Evolutionary conservation across 2,888 invertebrate species (phyloP), one percentile per base, ranked within the genome.

Genomic region (Eupithecia insigniata): DNA sequence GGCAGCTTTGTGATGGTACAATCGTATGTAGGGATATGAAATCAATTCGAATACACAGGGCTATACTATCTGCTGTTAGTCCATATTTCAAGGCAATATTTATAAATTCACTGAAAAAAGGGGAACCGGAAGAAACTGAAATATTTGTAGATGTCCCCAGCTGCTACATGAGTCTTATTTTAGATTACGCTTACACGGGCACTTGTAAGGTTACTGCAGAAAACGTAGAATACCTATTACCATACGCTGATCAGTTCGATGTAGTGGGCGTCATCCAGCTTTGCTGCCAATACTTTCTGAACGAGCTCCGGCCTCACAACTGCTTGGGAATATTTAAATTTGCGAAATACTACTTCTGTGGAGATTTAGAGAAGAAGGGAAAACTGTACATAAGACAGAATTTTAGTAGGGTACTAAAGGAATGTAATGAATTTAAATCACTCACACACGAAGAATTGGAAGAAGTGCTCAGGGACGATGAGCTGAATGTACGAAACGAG

Each of bases 161-260:
- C 73, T 89, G 93, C 74, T 95, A 95, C 82, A 96, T 97, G 91
- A 92, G 92, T 70, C 90, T 95, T 58, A 95, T 97, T 73, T 94
- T 98, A 70, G 96, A 97, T 83, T 97, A 96, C 84, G 96, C 96
- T 0, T 97, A 97, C 84, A 96, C 96, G 5, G 96, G 96, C 58
- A 90, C 93, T 26, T 97, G 96, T 83, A 86, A 88, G 70, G 95
- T 97, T 55, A 95, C 95, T 6, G 92, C 94, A 55, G 95, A 95
- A 36, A 97, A 96, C 84, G 96, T 97, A 7, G 96, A 97, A 86
- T 93, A 95, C 76, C 92, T 97, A 55, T 88, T 97, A 66, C 95
- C 96, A 0, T 95, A 95, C 74, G 96, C 97, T 3, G 97, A 97
- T 85, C 95, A 96, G 80, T 96, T 97, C 82, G 96, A 96, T 83